Conservation (phyloP, 2,888 invertebrate genomes). For the Pammene aurita region DNA sequence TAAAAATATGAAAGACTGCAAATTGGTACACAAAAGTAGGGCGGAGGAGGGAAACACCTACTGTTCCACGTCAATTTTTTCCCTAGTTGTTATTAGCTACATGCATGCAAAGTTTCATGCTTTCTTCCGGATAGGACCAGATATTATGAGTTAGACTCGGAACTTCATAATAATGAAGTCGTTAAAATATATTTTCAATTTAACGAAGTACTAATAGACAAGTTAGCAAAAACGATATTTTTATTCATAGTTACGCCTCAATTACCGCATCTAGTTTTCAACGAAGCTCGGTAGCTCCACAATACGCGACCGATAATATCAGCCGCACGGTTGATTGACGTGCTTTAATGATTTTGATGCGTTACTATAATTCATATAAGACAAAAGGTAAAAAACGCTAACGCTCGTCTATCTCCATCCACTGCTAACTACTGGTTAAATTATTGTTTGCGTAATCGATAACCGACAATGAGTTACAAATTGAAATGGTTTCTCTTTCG, state of each 20-base stretch:
- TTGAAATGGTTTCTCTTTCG: conserved; percentile 60
- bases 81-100: too few species aligned
- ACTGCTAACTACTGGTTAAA: conserved; percentile 65
- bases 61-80: too few species aligned
- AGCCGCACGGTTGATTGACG: conserved; percentile 61
- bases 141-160: too few species aligned
- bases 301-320: conserved; percentile 52
- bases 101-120: too few species aligned
- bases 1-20: too few species aligned
- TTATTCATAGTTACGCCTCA: not conserved
- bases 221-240: too few species aligned
- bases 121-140: too few species aligned
- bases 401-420: conserved; percentile 50
- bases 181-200: too few species aligned
- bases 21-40: too few species aligned
- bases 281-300: not conserved
- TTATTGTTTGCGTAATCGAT: conserved; percentile 67
- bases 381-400: conserved; percentile 56
- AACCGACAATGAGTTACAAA: conserved; percentile 52
- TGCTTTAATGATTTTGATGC: conserved; percentile 62
- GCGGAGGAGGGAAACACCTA: too few species aligned
- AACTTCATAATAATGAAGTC: too few species aligned
- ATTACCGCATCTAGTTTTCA: conserved; percentile 26
- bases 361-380: conserved; percentile 61
- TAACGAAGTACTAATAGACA: too few species aligned